Percentiles rank a stretch among this genome's conserved stretches.
Conservation (phyloP, 2,888 invertebrate genomes). For the Epicampocera succincta region DNA sequence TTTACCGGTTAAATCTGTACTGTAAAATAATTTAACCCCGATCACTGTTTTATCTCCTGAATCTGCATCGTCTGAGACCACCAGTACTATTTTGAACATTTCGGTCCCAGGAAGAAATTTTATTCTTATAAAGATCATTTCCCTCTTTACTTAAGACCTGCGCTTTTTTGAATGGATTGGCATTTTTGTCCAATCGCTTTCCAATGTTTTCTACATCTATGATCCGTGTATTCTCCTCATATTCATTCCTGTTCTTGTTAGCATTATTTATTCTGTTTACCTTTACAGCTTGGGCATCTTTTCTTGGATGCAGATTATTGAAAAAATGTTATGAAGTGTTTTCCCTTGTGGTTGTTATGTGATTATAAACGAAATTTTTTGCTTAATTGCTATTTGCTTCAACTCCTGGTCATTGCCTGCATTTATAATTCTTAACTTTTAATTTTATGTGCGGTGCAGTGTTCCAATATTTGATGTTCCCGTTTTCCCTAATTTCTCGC, state of each 20-base stretch:
- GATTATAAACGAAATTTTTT: no score
- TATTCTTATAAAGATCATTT: constrained; percentile 14
- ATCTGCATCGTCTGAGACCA: no score
- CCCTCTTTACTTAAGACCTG: background rate
- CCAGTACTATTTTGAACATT: no score
- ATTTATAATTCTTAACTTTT: constrained; percentile 46
- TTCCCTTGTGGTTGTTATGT: no score
- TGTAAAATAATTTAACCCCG: no score
- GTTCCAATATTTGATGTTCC: constrained; percentile 56
- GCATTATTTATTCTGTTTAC: constrained; percentile 11
- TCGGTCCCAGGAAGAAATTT: background rate
- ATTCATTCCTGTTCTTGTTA: background rate
- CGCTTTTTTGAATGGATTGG: no score
- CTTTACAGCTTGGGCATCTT: background rate
- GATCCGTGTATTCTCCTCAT: background rate
- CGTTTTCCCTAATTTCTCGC: constrained; percentile 51
- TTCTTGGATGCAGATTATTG: background rate
- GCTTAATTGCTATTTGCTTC: no score
- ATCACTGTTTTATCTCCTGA: no score
- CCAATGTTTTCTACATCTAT: constrained; percentile 9
- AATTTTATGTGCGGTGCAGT: constrained; percentile 48
- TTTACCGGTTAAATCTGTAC: no score
- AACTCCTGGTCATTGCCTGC: no score
- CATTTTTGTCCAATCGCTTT: constrained; percentile 11
- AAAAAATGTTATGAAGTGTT: no score